Evolutionary conservation across 2,113 vertebrate species (phyloP).

Genomic region (Arenaria interpres): DNA sequence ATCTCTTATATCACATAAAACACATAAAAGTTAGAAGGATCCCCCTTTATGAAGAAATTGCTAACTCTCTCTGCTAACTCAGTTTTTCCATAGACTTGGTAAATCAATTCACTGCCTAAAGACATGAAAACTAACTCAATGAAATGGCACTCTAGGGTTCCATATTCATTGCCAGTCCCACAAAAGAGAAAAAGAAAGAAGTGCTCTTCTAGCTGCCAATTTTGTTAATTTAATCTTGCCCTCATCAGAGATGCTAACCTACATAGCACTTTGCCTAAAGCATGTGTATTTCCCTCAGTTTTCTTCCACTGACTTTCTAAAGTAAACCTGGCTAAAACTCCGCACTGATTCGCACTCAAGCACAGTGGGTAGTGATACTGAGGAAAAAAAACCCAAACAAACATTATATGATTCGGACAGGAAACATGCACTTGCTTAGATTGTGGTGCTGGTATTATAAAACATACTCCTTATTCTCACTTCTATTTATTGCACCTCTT

Average conservation of each 20-base stretch:
- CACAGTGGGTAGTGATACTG: background rate
- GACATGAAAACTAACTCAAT: background rate
- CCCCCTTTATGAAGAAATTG: background rate
- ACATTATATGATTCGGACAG: background rate
- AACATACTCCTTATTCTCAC: background rate
- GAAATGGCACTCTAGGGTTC: background rate
- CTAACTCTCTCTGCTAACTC: background rate
- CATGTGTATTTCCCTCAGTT: background rate
- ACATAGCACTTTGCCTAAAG: background rate
- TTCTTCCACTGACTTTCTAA: background rate
- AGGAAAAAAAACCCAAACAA: background rate
- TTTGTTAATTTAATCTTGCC: background rate
- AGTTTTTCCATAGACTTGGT: background rate
- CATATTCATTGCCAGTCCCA: background rate
- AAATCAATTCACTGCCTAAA: constrained; percentile 10
- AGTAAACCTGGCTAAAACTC: background rate
- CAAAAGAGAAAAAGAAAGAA: background rate
- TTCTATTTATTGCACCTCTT: background rate
- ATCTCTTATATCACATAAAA: background rate
- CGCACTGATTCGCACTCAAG: background rate
- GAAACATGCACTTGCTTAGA: background rate
- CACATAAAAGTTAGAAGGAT: background rate
- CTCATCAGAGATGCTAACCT: background rate
- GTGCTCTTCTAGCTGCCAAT: background rate
- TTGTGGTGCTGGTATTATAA: background rate